A percentile compares a stretch with the other conserved stretches of the same genome.
Evolutionary conservation across 2,113 vertebrate genomes (phyloP).

Genomic region (Galemys pyrenaicus): DNA sequence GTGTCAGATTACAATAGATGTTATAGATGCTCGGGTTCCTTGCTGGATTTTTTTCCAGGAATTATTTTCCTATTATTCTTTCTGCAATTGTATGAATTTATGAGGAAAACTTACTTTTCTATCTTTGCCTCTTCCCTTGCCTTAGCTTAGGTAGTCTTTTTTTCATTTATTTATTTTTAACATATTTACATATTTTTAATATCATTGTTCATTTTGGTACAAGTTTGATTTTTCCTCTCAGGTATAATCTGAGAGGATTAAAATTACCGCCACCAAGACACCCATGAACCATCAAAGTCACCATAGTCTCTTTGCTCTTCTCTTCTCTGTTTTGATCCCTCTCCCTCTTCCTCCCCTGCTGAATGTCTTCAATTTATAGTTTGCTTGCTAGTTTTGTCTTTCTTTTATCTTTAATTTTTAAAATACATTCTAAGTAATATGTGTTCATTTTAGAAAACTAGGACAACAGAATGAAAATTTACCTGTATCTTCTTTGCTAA

Average conservation of each 20-base stretch:
- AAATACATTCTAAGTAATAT: conserved; percentile 37
- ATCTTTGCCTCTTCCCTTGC: neutral
- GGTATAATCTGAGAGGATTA: no score
- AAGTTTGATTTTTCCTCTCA: no score
- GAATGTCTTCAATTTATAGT: no score
- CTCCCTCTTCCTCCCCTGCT: no score
- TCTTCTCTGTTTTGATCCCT: no score
- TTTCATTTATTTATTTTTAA: neutral
- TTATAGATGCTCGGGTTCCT: neutral
- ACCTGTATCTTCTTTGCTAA: neutral
- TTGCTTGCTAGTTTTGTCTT: no score
- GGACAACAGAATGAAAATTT: neutral
- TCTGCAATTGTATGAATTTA: neutral
- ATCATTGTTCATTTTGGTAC: no score
- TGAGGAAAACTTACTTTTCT: neutral
- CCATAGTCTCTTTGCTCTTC: no score
- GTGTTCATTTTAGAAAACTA: conserved; percentile 42
- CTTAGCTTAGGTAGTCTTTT: neutral
- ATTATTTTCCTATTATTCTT: neutral
- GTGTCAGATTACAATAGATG: neutral
- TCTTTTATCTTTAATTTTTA: no score
- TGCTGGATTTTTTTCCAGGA: neutral
- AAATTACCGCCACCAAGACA: no score
- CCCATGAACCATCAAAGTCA: no score
- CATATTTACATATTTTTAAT: no score